phyloP scores from a whole-genome alignment of 2,888 invertebrate genomes.

The Ecliptopera silaceata region DNA sequence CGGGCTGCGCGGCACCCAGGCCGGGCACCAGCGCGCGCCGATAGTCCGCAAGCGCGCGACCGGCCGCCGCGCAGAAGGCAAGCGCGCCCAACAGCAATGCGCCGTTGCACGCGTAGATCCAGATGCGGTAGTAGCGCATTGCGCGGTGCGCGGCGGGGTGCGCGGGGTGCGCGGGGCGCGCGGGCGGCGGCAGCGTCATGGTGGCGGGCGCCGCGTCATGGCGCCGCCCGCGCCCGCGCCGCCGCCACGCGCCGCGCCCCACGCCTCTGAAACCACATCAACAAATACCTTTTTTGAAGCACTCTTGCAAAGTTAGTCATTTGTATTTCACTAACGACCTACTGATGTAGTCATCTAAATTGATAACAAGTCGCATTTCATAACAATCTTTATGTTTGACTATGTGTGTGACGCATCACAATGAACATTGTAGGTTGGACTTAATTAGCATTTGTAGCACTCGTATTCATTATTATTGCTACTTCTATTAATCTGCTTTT shows the following conservation, averaged over 20 bases:
- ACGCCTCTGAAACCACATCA: slow-evolving; percentile 69
- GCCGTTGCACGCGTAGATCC: slow-evolving; percentile 96
- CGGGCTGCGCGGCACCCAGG: slow-evolving; percentile 89
- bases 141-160: slow-evolving; percentile 84
- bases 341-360: too few relatives aligned
- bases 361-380: too few relatives aligned
- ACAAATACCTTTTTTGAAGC: too few relatives aligned
- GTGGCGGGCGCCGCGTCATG: slow-evolving; percentile 82
- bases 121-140: slow-evolving; percentile 92
- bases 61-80: slow-evolving; percentile 90
- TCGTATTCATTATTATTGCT: too few relatives aligned
- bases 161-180: slow-evolving; percentile 79
- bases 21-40: slow-evolving; percentile 88
- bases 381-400: too few relatives aligned
- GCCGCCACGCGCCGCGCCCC: slow-evolving; percentile 83
- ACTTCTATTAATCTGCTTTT: too few relatives aligned
- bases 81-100: slow-evolving; percentile 92
- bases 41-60: slow-evolving; percentile 88
- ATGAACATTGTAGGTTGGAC: too few relatives aligned
- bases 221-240: slow-evolving; percentile 82
- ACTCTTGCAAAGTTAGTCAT: too few relatives aligned
- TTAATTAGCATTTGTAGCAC: too few relatives aligned
- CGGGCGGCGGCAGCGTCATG: slow-evolving; percentile 83
- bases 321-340: too few relatives aligned
- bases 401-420: too few relatives aligned